phyloP scores from a whole-genome alignment of 2,888 invertebrate genomes.

The Stratiomys singularior region DNA sequence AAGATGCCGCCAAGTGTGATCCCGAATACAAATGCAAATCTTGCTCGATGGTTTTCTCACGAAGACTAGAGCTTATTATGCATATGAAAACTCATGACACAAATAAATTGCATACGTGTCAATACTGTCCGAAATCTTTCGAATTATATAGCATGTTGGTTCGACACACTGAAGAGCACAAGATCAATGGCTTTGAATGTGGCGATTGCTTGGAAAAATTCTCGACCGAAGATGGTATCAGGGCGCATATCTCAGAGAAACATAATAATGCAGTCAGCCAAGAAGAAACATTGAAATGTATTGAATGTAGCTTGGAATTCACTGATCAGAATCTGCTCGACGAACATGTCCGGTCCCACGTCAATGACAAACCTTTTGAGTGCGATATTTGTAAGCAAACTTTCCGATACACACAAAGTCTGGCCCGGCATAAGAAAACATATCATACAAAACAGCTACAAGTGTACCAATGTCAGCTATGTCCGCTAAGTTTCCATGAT shows the following conservation, averaged over 20 bases:
- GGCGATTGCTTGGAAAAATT: background rate
- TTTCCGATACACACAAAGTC: conserved; percentile 8
- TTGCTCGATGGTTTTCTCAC: background rate
- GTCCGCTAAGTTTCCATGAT: background rate
- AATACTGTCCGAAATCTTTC: background rate
- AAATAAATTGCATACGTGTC: background rate
- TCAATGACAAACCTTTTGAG: conserved; percentile 8
- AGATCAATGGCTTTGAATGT: background rate
- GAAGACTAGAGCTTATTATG: background rate
- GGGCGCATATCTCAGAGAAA: background rate
- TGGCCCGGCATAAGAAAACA: background rate
- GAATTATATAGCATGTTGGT: background rate
- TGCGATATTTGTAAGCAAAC: conserved; percentile 26
- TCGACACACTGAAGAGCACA: background rate
- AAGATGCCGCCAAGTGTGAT: background rate
- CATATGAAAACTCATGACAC: conserved; percentile 14
- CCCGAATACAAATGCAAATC: background rate
- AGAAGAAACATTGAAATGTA: background rate
- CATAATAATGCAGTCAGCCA: background rate
- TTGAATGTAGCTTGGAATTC: background rate
- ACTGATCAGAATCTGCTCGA: background rate
- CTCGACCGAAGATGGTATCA: background rate
- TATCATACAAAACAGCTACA: background rate
- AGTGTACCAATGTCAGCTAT: conserved; percentile 25
- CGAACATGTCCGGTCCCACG: background rate